Percentiles rank a stretch among this genome's conserved stretches.
Evolutionary conservation across 2,113 vertebrate genomes (phyloP).

Genomic region (Thunnus thynnus): DNA sequence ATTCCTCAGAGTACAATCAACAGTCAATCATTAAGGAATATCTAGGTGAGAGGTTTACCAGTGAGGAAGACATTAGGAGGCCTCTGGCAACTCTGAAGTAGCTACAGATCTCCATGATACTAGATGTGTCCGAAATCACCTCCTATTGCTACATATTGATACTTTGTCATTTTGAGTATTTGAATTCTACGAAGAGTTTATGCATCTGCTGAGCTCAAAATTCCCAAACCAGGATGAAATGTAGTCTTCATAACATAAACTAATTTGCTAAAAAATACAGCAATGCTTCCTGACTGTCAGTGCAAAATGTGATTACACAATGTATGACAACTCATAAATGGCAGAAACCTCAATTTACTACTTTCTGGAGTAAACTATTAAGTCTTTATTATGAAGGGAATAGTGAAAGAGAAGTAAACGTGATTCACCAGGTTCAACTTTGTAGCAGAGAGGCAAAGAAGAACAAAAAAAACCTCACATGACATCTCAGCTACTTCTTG

Average conservation of each 20-base stretch:
- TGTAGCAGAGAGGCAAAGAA: slow-evolving; percentile 1
- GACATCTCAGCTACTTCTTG: slow-evolving; percentile 34
- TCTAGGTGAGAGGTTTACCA: slow-evolving; percentile 1
- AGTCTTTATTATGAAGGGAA: not conserved
- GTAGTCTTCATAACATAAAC: too few relatives aligned
- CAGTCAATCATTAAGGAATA: slow-evolving; percentile 8
- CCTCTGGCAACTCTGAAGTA: not conserved
- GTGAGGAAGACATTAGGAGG: not conserved
- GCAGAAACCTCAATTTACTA: not conserved
- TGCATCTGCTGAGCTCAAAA: too few relatives aligned
- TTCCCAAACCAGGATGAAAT: too few relatives aligned
- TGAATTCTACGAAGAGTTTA: too few relatives aligned
- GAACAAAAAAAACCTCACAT: not conserved
- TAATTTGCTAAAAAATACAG: too few relatives aligned
- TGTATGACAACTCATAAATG: too few relatives aligned
- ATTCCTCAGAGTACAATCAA: not conserved
- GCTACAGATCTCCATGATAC: too few relatives aligned
- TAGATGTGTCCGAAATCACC: not conserved
- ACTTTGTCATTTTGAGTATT: too few relatives aligned
- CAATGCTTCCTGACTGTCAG: too few relatives aligned
- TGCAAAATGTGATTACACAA: too few relatives aligned
- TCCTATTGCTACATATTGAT: too few relatives aligned
- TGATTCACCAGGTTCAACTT: not conserved
- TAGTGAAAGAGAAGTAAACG: not conserved
- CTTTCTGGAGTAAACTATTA: not conserved